These are phyloP conservation scores for Holothuria scabra DNA, from an alignment of 53 echinoderm and acorn worm genomes.

Conservation along the genomic window DNA sequence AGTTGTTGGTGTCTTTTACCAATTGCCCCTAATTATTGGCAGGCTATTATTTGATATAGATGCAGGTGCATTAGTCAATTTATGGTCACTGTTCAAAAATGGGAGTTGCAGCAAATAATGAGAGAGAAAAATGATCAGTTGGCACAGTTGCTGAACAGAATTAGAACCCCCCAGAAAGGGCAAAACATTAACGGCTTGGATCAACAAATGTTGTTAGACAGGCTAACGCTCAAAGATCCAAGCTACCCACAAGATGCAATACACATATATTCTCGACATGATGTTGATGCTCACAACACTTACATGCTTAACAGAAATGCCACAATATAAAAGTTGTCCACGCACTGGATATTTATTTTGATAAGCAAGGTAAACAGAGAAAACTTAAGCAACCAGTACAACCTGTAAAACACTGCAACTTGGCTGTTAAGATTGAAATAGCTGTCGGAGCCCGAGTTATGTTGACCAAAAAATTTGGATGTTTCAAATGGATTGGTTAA, in stretches of 20 bases:
- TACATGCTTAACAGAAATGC: conserved; percentile 25
- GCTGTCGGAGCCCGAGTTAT: conserved; percentile 40
- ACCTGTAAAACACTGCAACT: not conserved
- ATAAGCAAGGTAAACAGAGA: not conserved
- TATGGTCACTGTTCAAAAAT: conserved; percentile 46
- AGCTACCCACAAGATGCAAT: conserved; percentile 18
- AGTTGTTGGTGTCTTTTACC: conserved; percentile 60
- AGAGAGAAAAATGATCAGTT: conserved; percentile 46
- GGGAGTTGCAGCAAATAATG: conserved; percentile 52
- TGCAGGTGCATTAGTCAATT: conserved; percentile 14
- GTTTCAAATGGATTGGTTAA: conserved; percentile 40
- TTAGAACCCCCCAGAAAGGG: not conserved
- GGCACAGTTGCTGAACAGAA: conserved; percentile 41
- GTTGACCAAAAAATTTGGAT: conserved; percentile 49
- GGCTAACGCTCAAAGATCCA: not conserved
- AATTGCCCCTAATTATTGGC: conserved; percentile 45
- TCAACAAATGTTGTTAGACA: not conserved
- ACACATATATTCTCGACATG: conserved; percentile 49
- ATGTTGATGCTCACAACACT: conserved; percentile 44
- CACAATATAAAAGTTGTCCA: not conserved
- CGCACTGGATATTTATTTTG: conserved; percentile 7
- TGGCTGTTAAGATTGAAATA: not conserved
- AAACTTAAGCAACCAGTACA: not conserved
- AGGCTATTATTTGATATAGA: conserved; percentile 14
- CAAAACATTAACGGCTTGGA: no score